A percentile compares a stretch with the other conserved stretches of the same genome.
Conservation (phyloP, 2,888 invertebrate genomes). For the Lochmaea capreae region DNA sequence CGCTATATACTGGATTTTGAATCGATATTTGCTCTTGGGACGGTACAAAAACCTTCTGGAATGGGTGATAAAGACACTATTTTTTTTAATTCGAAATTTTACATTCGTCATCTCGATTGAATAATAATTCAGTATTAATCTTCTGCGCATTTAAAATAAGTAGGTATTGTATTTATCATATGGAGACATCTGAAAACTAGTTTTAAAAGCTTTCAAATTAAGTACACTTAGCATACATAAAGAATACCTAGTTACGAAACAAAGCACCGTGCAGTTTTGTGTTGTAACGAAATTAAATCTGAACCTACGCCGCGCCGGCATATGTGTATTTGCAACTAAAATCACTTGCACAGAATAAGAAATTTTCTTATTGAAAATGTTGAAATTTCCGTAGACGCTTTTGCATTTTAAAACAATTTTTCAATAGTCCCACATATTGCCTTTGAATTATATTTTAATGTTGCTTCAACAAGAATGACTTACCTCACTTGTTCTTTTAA, state of each 20-base stretch:
- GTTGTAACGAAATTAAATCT: conserved; percentile 28
- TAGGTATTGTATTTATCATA: conserved; percentile 13
- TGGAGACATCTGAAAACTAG: conserved; percentile 16
- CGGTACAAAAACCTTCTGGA: too few species aligned
- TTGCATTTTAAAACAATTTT: neutral
- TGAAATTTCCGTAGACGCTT: conserved; percentile 18
- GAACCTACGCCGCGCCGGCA: conserved; percentile 19
- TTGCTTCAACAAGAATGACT: too few species aligned
- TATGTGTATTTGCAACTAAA: conserved; percentile 23
- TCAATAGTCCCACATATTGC: neutral
- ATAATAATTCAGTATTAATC: neutral
- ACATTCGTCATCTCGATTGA: too few species aligned
- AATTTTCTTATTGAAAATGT: conserved; percentile 26
- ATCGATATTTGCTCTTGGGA: too few species aligned
- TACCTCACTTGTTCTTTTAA: too few species aligned
- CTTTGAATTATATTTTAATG: neutral
- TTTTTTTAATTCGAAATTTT: too few species aligned
- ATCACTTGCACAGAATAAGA: conserved; percentile 24
- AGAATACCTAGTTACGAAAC: conserved; percentile 22
- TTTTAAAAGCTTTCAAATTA: conserved; percentile 17
- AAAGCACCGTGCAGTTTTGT: conserved; percentile 19
- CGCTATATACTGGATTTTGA: too few species aligned
- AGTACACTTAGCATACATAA: conserved; percentile 23
- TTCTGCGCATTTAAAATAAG: neutral
- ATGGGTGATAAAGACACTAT: too few species aligned